Evolutionary conservation across 92 coral and sea anemone genomes (phyloP).

Genomic region (Montipora capitata): DNA sequence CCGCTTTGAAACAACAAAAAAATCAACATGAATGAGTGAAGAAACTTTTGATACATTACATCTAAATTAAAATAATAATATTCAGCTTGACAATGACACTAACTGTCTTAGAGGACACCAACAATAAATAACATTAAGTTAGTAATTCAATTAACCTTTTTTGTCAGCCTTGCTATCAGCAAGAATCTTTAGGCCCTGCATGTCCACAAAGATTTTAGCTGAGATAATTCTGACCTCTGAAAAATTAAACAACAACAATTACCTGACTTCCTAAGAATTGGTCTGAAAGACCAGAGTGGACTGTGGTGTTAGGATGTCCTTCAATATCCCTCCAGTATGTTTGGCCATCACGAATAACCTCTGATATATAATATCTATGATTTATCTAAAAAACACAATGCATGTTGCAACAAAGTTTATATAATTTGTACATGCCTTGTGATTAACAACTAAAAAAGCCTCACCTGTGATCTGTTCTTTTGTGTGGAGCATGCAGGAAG

Average conservation of each 20-base stretch:
- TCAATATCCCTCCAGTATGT: conserved; percentile 12
- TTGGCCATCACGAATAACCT: conserved; percentile 10
- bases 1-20: conserved; percentile 5
- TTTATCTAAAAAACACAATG: conserved; percentile 9
- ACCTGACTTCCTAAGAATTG: conserved; percentile 6
- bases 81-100: too few relatives aligned
- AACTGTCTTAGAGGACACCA: too few relatives aligned
- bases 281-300: background rate
- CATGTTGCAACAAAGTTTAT: background rate
- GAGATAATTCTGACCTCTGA: too few relatives aligned
- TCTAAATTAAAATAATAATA: too few relatives aligned
- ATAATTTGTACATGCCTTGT: background rate
- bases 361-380: conserved; percentile 33
- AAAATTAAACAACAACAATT: too few relatives aligned
- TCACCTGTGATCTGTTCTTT: too few relatives aligned
- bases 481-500: too few relatives aligned
- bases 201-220: background rate
- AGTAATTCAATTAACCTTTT: too few relatives aligned
- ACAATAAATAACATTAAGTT: too few relatives aligned
- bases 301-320: background rate
- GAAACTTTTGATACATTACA: background rate
- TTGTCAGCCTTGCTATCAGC: background rate
- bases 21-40: background rate
- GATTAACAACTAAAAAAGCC: too few relatives aligned
- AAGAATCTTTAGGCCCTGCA: background rate